phyloP scores from a whole-genome alignment of 2,888 invertebrate species.

The Bhutanitis thaidina region DNA sequence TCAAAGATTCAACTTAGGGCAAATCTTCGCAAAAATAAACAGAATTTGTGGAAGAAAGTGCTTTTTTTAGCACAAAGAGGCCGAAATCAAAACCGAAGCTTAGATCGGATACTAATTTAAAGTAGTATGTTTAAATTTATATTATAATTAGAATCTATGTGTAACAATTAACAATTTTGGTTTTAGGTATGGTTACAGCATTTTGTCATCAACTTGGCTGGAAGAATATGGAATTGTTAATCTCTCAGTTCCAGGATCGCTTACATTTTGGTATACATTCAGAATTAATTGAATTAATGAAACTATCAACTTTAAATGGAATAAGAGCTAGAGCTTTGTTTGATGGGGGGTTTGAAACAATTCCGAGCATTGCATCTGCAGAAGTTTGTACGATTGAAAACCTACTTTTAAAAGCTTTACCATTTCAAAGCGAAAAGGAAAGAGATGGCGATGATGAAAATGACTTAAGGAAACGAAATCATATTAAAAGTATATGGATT shows the following conservation, averaged over 20 bases:
- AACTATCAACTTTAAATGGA: slow-evolving; percentile 90
- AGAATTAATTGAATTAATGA: slow-evolving; percentile 94
- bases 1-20: too few relatives aligned
- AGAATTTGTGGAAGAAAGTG: too few relatives aligned
- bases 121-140: too few relatives aligned
- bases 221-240: slow-evolving; percentile 92
- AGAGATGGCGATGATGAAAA: slow-evolving; percentile 84
- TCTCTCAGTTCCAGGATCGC: slow-evolving; percentile 96
- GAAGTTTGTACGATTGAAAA: slow-evolving; percentile 85
- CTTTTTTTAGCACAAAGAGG: too few relatives aligned
- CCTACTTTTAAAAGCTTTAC: slow-evolving; percentile 86
- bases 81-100: too few relatives aligned
- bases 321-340: slow-evolving; percentile 91
- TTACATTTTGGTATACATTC: slow-evolving; percentile 96
- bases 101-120: too few relatives aligned
- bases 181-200: slow-evolving; percentile 95
- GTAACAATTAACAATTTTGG: neutral
- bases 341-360: slow-evolving; percentile 87
- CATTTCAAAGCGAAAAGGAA: slow-evolving; percentile 91
- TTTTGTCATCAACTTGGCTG: slow-evolving; percentile 96
- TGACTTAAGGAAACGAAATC: slow-evolving; percentile 83
- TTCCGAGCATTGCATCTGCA: slow-evolving; percentile 89
- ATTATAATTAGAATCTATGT: too few relatives aligned
- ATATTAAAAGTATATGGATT: slow-evolving; percentile 86
- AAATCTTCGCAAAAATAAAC: too few relatives aligned